Evolutionary conservation across 2,888 invertebrate species (phyloP), one percentile per base, ranked within the genome.

Genomic region (Acronicta aceris): DNA sequence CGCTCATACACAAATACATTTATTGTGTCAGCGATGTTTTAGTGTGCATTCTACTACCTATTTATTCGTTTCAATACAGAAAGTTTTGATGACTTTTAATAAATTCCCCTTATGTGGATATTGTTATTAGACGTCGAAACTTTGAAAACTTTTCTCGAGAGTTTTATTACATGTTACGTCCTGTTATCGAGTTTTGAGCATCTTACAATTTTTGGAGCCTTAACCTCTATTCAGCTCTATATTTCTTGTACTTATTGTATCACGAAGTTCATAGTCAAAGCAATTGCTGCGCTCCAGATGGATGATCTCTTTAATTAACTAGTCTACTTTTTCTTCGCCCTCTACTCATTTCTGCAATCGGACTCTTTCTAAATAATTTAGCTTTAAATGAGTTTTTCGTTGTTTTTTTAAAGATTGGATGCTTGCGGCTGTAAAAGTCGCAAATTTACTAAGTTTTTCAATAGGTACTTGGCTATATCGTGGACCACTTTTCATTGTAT

Each of bases 281-380:
- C 57, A 61, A 72, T 63, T 66, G 60, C 73, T 64, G 36, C 64
- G 45, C 53, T 62, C 47, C 48, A 59, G 67, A 67, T 60, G 59
- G 53, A 62, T 54, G 56, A 64, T 62, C 59, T 56, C 60, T 60
- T 69, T 86, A 86, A 87, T 88, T 87, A 88, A 87, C 84, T 83
- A 80, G 79, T 81, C 81, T 73, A 83, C 83, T 86, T 85, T 83
- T 81, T 83, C 81, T 74, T 78, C 65, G 64, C 65, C 59, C 70
- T 65, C 55, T 63, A 63, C 70, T 78, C 76, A 77, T 80, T 80
- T 74, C 56, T 65, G 74, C 70, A 78, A 78, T 85, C 69, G 77
- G 76, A 84, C 74, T 79, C 76, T 64, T 65, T 74, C 62, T 64
- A 59, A 56, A 61, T 65, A 50, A 66, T 60, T 52, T 57, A 63